phyloP scores from a whole-genome alignment of 2,113 vertebrate species.

The Otis tarda region DNA sequence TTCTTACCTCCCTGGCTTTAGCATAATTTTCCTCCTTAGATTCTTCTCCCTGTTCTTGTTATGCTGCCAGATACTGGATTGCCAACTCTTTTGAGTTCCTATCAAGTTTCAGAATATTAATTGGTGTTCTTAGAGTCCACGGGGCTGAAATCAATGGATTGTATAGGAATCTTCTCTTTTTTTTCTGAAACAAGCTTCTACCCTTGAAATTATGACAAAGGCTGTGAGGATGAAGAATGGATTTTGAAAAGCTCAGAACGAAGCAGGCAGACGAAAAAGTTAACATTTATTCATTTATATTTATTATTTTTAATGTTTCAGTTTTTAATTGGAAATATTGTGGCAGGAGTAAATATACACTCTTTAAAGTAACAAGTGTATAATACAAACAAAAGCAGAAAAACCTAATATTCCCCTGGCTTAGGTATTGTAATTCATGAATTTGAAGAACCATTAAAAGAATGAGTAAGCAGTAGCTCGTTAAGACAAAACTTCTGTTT shows the following conservation, averaged over 20 bases:
- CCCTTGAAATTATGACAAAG: background rate
- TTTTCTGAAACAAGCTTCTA: background rate
- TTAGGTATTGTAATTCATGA: background rate
- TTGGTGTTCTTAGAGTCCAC: background rate
- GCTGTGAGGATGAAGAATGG: background rate
- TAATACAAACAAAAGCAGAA: background rate
- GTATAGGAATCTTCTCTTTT: background rate
- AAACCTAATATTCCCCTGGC: background rate
- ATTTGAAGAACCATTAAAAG: background rate
- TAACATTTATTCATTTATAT: background rate
- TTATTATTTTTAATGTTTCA: background rate
- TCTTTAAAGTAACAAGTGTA: background rate
- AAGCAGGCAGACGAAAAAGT: background rate
- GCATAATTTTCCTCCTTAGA: constrained; percentile 7
- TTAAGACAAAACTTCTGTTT: background rate
- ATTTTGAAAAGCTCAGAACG: background rate
- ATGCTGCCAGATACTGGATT: background rate
- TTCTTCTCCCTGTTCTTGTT: background rate
- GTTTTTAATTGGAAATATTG: background rate
- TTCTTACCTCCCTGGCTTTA: background rate
- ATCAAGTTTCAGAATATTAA: background rate
- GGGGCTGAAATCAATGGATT: constrained; percentile 3
- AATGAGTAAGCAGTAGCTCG: background rate
- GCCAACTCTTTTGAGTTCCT: background rate
- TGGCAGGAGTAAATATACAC: background rate